phyloP scores from a whole-genome alignment of 2,797 vertebrate genomes.

The Geotrypetes seraphini region DNA sequence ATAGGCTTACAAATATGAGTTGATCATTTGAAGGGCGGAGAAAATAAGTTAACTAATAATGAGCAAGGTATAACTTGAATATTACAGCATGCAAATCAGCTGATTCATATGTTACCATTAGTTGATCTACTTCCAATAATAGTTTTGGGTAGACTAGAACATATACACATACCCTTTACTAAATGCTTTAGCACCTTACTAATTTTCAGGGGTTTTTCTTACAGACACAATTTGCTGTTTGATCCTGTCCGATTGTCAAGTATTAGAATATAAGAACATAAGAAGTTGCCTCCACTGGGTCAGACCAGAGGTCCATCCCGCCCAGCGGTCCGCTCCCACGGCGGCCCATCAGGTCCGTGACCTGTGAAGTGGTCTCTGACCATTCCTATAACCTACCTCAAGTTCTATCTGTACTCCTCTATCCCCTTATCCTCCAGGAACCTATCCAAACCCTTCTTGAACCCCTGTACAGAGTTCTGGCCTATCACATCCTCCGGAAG shows the following conservation, averaged over 20 bases:
- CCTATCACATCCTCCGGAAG: too few relatives aligned
- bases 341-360: too few relatives aligned
- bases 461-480: too few relatives aligned
- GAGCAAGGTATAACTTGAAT: conserved; percentile 30
- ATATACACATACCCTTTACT: conserved; percentile 54
- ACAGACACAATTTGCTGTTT: conserved; percentile 60
- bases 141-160: conserved; percentile 51
- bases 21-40: conserved; percentile 25
- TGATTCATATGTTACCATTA: conserved; percentile 55
- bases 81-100: conserved; percentile 34
- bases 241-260: conserved; percentile 57
- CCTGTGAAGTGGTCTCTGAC: too few relatives aligned
- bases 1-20: conserved; percentile 12
- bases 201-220: conserved; percentile 53
- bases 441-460: too few relatives aligned
- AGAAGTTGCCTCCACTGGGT: too few relatives aligned
- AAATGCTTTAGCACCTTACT: conserved; percentile 54
- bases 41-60: conserved; percentile 40
- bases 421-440: too few relatives aligned
- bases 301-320: too few relatives aligned
- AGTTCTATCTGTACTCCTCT: too few relatives aligned
- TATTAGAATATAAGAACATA: too few relatives aligned
- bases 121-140: conserved; percentile 54
- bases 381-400: too few relatives aligned
- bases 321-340: too few relatives aligned